phyloP scores from a whole-genome alignment of 2,797 vertebrate genomes.

The Lacerta agilis region DNA sequence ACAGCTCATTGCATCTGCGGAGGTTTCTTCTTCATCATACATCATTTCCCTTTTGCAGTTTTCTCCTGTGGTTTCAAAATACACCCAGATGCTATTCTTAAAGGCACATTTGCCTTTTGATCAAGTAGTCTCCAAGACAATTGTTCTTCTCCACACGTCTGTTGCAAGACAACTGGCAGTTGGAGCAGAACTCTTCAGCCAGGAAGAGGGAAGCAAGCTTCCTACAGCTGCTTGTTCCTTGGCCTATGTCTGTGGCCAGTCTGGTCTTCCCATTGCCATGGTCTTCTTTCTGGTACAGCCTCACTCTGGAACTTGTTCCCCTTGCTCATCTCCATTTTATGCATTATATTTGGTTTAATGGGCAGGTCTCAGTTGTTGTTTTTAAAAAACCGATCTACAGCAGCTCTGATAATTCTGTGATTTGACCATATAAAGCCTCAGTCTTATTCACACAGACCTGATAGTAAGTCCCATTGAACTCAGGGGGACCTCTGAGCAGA shows the following conservation, averaged over 20 bases:
- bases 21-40: too few species aligned
- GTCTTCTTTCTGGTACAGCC: neutral
- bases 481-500: neutral
- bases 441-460: neutral
- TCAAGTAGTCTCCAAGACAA: neutral
- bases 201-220: neutral
- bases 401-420: neutral
- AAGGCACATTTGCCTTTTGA: too few species aligned
- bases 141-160: neutral
- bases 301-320: neutral
- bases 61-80: too few species aligned
- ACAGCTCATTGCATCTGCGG: neutral
- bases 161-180: neutral
- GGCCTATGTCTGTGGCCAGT: neutral
- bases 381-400: neutral
- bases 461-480: neutral
- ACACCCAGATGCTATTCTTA: too few species aligned
- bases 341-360: neutral
- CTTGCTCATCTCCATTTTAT: neutral
- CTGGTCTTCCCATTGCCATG: neutral
- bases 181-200: neutral
- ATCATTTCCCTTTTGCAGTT: too few species aligned
- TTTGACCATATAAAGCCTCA: neutral
- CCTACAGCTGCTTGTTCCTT: neutral
- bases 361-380: neutral